These are phyloP conservation scores for Diachrysia chrysitis DNA, from an alignment of 2,888 invertebrate genomes.

Conservation along the genomic window DNA sequence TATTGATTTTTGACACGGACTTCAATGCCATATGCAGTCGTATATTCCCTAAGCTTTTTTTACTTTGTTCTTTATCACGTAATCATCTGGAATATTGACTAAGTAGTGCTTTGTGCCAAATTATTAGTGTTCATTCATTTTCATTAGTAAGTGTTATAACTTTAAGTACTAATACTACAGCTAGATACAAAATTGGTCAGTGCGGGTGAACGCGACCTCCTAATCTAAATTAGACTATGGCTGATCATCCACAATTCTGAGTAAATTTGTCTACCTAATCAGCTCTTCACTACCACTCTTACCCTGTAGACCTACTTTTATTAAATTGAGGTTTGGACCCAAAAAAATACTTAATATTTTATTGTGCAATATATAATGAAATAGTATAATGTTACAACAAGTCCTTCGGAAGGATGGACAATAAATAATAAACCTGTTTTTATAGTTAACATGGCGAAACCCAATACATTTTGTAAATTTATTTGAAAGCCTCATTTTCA, in stretches of 20 bases:
- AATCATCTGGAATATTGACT: neutral
- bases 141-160: conserved; percentile 42
- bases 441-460: neutral
- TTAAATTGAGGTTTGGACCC: neutral
- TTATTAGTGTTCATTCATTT: conserved; percentile 44
- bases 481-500: too few relatives aligned
- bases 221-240: conserved; percentile 57
- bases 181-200: conserved; percentile 62
- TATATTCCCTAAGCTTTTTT: neutral
- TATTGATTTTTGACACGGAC: neutral
- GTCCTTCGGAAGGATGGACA: too few relatives aligned
- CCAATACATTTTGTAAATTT: neutral
- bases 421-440: too few relatives aligned
- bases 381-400: neutral
- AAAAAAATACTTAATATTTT: too few relatives aligned
- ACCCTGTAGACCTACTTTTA: conserved; percentile 44
- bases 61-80: neutral
- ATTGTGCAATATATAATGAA: too few relatives aligned
- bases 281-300: conserved; percentile 17
- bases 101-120: conserved; percentile 19
- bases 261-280: conserved; percentile 50
- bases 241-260: conserved; percentile 51
- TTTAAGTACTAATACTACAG: conserved; percentile 65
- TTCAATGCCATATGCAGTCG: neutral
- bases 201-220: conserved; percentile 56